Conservation (phyloP, 2,797 vertebrate species). For the Platalea minor region DNA sequence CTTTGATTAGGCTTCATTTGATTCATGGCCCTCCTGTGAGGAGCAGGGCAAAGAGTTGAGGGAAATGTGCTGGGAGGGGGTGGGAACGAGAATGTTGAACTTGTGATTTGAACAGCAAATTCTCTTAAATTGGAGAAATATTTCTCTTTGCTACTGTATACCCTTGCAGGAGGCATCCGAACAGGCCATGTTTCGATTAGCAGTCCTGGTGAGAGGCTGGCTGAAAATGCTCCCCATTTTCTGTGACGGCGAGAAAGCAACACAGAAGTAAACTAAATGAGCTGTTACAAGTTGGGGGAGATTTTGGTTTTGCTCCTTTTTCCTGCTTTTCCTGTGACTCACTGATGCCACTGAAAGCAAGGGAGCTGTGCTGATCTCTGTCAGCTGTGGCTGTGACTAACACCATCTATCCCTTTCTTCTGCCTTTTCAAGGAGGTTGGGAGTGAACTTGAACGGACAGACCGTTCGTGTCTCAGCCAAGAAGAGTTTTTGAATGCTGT, state of each 20-base stretch:
- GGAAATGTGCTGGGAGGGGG: neutral
- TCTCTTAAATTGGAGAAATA: neutral
- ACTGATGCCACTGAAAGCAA: neutral
- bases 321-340: neutral
- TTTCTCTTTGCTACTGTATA: neutral
- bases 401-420: neutral
- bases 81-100: neutral
- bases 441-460: neutral
- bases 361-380: neutral
- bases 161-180: neutral
- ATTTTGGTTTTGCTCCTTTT: neutral
- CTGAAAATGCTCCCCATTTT: neutral
- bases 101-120: neutral
- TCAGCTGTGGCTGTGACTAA: neutral
- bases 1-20: neutral
- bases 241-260: neutral
- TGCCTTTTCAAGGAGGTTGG: neutral
- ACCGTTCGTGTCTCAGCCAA: neutral
- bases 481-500: neutral
- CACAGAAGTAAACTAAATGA: neutral
- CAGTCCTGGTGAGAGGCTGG: neutral
- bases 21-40: neutral
- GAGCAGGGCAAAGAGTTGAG: neutral
- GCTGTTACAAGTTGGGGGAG: neutral
- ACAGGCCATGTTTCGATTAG: neutral